Percentiles rank a stretch among this genome's conserved stretches.
Conservation (phyloP, 2,113 vertebrate species). For the Elaphurus davidianus region DNA sequence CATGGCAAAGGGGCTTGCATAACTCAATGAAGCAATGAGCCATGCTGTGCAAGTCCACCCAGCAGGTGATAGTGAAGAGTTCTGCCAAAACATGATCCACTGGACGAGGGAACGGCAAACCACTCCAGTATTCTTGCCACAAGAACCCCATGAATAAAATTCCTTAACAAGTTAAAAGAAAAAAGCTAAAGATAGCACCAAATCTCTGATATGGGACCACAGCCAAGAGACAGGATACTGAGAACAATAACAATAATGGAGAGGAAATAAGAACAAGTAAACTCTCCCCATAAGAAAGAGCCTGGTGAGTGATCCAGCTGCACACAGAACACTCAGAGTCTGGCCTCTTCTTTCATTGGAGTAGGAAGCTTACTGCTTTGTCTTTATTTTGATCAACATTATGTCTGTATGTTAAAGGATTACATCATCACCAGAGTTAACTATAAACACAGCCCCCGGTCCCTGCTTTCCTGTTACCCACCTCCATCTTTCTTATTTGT, state of each 20-base stretch:
- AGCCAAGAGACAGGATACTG: background rate
- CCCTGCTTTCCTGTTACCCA: too few species aligned
- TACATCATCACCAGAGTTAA: accelerated
- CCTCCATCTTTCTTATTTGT: accelerated
- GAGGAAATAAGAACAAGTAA: background rate
- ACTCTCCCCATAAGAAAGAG: accelerated
- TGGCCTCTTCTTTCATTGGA: accelerated
- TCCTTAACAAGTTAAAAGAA: background rate
- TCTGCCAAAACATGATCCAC: background rate
- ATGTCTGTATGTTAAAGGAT: accelerated
- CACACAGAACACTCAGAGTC: accelerated
- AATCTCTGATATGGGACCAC: background rate
- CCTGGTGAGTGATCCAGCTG: accelerated
- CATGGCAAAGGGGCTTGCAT: background rate
- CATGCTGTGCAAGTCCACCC: background rate
- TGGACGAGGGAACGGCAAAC: background rate
- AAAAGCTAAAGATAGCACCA: background rate
- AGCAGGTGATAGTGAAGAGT: background rate
- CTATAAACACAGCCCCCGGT: background rate
- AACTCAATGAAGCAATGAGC: background rate
- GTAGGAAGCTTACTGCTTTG: accelerated
- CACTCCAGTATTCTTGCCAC: background rate
- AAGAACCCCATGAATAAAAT: background rate
- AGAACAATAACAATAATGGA: background rate
- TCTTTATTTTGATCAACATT: background rate